Evolutionary conservation across 2,113 vertebrate species (phyloP).

Genomic region (Trachemys scripta): DNA sequence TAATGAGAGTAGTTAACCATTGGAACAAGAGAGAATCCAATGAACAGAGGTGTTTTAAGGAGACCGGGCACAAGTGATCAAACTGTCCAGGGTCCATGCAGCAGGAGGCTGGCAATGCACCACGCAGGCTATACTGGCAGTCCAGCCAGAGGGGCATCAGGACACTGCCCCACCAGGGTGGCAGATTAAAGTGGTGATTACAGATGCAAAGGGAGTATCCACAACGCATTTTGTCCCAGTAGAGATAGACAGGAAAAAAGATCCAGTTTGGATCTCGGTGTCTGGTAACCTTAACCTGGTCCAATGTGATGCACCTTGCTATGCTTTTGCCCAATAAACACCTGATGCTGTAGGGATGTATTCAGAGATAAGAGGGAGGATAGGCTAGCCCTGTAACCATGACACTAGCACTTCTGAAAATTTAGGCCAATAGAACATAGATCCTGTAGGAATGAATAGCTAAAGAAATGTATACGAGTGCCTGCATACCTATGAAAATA

Average conservation of each 20-base stretch:
- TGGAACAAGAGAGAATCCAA: neutral
- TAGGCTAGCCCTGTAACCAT: neutral
- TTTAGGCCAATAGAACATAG: neutral
- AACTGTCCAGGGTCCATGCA: neutral
- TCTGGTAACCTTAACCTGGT: rapidly evolving
- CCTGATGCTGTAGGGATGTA: neutral
- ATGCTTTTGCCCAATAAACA: rapidly evolving
- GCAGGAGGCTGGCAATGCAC: neutral
- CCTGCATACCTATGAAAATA: neutral
- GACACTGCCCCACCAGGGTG: neutral
- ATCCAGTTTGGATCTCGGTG: neutral
- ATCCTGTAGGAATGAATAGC: neutral
- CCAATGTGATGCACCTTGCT: rapidly evolving
- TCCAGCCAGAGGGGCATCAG: neutral
- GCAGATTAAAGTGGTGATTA: neutral
- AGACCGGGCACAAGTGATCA: neutral
- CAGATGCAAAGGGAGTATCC: neutral
- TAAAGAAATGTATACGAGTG: neutral
- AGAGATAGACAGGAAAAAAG: neutral
- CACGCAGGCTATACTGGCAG: neutral
- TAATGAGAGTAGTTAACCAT: neutral
- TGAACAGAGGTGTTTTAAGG: too few relatives aligned
- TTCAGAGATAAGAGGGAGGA: neutral
- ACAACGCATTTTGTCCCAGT: neutral
- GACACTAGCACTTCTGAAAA: neutral